Evolutionary conservation across 2,888 invertebrate genomes (phyloP), one percentile per base, ranked within the genome.

Genomic region (Polydrusus cervinus): DNA sequence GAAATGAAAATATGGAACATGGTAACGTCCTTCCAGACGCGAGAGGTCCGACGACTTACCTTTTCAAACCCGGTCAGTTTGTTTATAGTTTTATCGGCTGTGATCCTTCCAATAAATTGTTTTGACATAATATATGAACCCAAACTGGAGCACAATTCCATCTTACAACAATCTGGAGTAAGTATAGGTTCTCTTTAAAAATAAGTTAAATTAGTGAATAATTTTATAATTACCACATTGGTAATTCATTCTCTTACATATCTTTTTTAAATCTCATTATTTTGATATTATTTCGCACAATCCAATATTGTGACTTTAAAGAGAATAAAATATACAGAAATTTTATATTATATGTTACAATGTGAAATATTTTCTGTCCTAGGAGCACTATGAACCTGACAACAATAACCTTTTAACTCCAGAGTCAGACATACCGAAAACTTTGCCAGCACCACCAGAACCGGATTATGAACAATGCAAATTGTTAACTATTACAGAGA

Each of bases 61-160:
- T 78, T 80, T 45, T 82, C 83, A 45, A 85, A 87, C 77, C 83
- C 85, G 71, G 90, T 91, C 30, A 90, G 91, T 0, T 91, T 87
- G 75, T 79, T 85, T 20, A 80, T 86, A 38, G 78, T 87, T 14
- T 79, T 87, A 53, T 81, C 85, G 80, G 84, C 86, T 81, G 86
- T 87, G 71, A 82, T 87, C 78, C 83, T 88, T 79, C 87, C 88
- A 69, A 82, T 87, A 20, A 86, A 87, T 79, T 87, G 86, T 81
- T 87, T 87, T 79, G 86, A 86, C 76, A 79, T 87, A 30, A 81
- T 85, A 49, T 84, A 84, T 76, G 80, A 80, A 30, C 79, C 77
- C 67, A 79, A 79, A 61, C 78, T 80, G 40, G 80, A 79, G 70
- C 79, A 79, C 51, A 77, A 77, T 45, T 73, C 80, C 16, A 74